Base-by-base conservation (phyloP, 2,888 invertebrate species). In the Tinea trinotella region DNA sequence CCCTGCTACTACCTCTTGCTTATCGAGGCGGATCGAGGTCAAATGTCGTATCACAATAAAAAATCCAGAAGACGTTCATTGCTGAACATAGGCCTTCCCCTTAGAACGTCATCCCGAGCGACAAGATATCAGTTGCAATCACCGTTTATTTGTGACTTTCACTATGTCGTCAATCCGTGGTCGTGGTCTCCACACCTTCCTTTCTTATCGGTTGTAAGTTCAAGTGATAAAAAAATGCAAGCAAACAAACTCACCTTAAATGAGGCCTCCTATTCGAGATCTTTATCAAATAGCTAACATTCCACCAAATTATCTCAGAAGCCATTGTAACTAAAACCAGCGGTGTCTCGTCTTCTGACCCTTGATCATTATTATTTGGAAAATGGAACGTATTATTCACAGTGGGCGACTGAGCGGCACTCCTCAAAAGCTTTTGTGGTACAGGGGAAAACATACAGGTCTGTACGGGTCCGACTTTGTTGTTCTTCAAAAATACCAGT, bases 291-390 rank as follows among this genome's bases (percentile, higher is more conserved):
- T 74, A 70, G 0, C 77, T 74, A 20, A 88, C 64, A 61, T 89
- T 83, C 90, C 90, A 90, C 88, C 88, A 89, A 0, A 87, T 87
- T 19, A 89, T 80, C 65, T 89, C 88, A 1, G 88, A 77, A 0
- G 87, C 88, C 67, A 89, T 76, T 15, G 88, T 88, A 4, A 89
- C 82, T 30, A 90, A 68, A 22, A 89, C 85, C 2, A 86, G 58
- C 0, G 87, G 87, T 2, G 82, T 74, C 35, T 72, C 70, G 2
- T 73, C 73, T 0, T 72, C 74, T 4, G 66, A 66, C 1, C 58
- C 59, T 0, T 61, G 64, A 12, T 58, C 61, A 48, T 48, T 55
- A 19, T 53, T 10, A 19, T 48, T 48, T 1, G 54, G 53, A 35
- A 36, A 52, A 53, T 56, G 7, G 53, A 57, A 55, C 15, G 19